phyloP scores from a whole-genome alignment of 2,888 invertebrate genomes.

The Malthinus seriepunctatus region DNA sequence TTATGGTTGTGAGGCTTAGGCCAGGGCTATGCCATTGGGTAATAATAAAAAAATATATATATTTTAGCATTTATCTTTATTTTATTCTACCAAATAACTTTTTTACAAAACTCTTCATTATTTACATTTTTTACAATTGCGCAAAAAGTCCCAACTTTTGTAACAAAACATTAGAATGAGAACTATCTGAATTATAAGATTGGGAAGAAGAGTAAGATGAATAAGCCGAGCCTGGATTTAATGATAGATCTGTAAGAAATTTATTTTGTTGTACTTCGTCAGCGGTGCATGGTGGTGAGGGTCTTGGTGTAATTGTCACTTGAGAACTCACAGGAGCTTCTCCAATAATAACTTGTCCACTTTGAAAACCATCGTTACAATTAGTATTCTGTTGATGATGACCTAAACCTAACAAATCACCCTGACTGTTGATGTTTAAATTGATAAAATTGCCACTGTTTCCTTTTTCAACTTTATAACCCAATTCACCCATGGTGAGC shows the following conservation, averaged over 20 bases:
- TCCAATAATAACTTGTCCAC: conserved; percentile 41
- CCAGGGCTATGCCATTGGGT: no score
- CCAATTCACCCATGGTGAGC: conserved; percentile 30
- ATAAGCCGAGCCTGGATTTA: not conserved
- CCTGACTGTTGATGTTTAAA: not conserved
- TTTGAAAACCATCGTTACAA: conserved; percentile 38
- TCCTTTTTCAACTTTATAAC: not conserved
- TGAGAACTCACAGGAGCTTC: conserved; percentile 27
- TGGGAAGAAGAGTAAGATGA: not conserved
- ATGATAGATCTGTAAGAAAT: conserved; percentile 6
- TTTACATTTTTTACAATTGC: no score
- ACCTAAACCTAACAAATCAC: no score
- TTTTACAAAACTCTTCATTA: no score
- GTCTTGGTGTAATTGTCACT: conserved; percentile 25
- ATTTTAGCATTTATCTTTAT: no score
- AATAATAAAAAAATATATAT: no score
- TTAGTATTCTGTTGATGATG: not conserved
- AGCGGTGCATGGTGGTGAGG: conserved; percentile 16
- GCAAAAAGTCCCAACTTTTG: not conserved
- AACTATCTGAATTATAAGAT: not conserved
- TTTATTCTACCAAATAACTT: no score
- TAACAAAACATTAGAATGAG: conserved; percentile 2
- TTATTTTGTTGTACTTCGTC: conserved; percentile 17
- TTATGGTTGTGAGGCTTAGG: no score
- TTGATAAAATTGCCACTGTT: not conserved